Base-by-base conservation (phyloP, 1,140 invertebrate species). In the Polypedilum pembai region DNA sequence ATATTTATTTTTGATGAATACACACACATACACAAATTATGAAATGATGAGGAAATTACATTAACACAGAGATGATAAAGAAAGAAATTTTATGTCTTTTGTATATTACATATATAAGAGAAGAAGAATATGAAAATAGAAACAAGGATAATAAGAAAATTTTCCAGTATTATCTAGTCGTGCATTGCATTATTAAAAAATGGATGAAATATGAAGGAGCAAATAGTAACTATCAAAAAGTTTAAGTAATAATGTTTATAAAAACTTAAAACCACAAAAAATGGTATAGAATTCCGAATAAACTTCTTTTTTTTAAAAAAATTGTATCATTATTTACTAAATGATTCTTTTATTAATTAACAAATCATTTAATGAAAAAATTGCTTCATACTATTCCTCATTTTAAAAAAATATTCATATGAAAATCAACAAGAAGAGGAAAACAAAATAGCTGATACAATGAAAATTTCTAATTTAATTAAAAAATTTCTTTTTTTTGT, bases 131-230 rank as follows among this genome's bases (percentile, higher is more conserved):
- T 56, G 45, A 56, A 56, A 45, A 45, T 56, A n/a, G 10, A 69
- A 69, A 69, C 20, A 69, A 69, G 17, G 65, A 69, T 69, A 69
- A 69, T 69, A 21, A 69, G 20, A 69, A 69, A 20, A 69, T 18
- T 69, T 69, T 69, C 65, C 65, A 69, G 65, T 69, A 69, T 69
- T 69, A 69, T 69, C 65, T 69, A 69, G 65, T 69, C 65, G 65
- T 69, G 65, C 65, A 69, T 69, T 69, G 65, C 65, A 69, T 69
- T 69, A 69, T 18, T 69, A n/a, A 56, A 56, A 56, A 33, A 33
- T 56, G 45, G n/a, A 69, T 69, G 45, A 56, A 56, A 15, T 33
- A 33, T 56, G 45, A 15, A 56, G 45, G 12, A 56, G 12, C 12
- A 56, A 15, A n/a, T 15, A 56, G 24, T 33, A 33, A 33, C 24